Conservation (phyloP, 2,797 vertebrate genomes). For the Mustela erminea region DNA sequence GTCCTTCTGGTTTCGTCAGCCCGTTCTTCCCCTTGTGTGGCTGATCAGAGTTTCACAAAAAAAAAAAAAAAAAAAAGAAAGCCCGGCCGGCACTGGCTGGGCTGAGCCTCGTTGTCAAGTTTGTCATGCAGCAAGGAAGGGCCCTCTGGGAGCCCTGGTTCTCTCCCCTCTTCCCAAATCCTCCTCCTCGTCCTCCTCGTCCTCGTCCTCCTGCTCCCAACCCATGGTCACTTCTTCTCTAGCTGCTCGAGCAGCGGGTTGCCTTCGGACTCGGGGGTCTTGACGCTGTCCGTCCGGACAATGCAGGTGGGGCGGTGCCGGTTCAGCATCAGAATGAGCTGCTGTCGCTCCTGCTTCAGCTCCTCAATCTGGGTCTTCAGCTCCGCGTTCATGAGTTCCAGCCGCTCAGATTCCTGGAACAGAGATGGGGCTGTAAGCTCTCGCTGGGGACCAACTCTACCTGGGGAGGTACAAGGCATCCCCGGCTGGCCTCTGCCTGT, state of each 20-base stretch:
- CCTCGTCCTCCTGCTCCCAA: slow-evolving; percentile 82
- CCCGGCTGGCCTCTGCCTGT: not conserved
- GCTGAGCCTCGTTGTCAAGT: slow-evolving; percentile 82
- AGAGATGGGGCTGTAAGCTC: slow-evolving; percentile 36
- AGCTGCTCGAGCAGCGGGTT: slow-evolving; percentile 95
- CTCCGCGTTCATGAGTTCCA: slow-evolving; percentile 97
- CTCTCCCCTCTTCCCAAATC: not conserved
- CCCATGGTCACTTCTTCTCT: slow-evolving; percentile 92
- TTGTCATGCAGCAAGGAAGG: slow-evolving; percentile 82
- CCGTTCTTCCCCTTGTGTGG: slow-evolving; percentile 63
- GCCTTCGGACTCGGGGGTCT: slow-evolving; percentile 94
- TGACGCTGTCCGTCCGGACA: slow-evolving; percentile 96
- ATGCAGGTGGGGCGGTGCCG: slow-evolving; percentile 98
- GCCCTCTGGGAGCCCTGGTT: slow-evolving; percentile 69
- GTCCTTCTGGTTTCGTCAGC: slow-evolving; percentile 73
- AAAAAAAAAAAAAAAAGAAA: slow-evolving; percentile 75
- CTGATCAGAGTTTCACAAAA: slow-evolving; percentile 80
- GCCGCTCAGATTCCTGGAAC: slow-evolving; percentile 95
- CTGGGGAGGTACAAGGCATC: not conserved
- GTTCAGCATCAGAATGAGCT: slow-evolving; percentile 97
- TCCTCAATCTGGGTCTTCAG: slow-evolving; percentile 98
- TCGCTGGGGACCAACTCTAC: not conserved
- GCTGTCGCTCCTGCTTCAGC: slow-evolving; percentile 97
- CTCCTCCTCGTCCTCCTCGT: slow-evolving; percentile 45
- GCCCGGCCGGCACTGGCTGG: slow-evolving; percentile 85